phyloP scores from a whole-genome alignment of 2,113 vertebrate genomes.

The Laticauda laticaudata region DNA sequence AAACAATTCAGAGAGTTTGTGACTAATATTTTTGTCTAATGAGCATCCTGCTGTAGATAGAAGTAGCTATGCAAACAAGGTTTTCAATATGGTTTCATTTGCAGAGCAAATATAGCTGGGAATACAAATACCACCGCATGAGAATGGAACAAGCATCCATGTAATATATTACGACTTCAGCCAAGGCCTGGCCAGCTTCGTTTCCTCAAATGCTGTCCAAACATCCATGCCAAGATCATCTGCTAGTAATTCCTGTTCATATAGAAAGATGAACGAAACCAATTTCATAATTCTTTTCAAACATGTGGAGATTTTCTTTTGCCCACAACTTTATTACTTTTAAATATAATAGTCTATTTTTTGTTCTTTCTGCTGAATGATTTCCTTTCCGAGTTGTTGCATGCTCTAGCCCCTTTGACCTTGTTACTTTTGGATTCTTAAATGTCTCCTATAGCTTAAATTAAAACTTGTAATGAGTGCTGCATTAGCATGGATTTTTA shows the following conservation, averaged over 20 bases:
- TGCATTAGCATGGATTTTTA: slow-evolving; percentile 54
- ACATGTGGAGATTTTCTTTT: slow-evolving; percentile 42
- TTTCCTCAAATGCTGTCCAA: slow-evolving; percentile 8
- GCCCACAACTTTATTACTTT: slow-evolving; percentile 30
- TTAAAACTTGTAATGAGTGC: slow-evolving; percentile 48
- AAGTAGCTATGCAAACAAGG: background rate
- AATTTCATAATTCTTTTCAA: slow-evolving; percentile 37
- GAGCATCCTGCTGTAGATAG: background rate
- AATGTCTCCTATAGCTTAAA: slow-evolving; percentile 68
- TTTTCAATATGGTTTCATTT: background rate
- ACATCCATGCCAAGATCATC: slow-evolving; percentile 31
- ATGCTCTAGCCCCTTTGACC: slow-evolving; percentile 67
- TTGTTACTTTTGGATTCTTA: slow-evolving; percentile 56
- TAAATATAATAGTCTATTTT: slow-evolving; percentile 41
- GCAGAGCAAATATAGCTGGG: background rate
- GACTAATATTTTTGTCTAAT: background rate
- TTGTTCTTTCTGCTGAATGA: slow-evolving; percentile 62
- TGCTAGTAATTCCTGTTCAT: slow-evolving; percentile 23
- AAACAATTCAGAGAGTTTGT: background rate
- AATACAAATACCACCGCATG: rapidly evolving
- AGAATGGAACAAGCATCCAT: background rate
- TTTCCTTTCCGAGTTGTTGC: slow-evolving; percentile 65
- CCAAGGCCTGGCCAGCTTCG: slow-evolving; percentile 6
- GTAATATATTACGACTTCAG: slow-evolving; percentile 14
- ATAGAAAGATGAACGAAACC: slow-evolving; percentile 27